Evolutionary conservation across 2,888 invertebrate genomes (phyloP), one percentile per base, ranked within the genome.

Genomic region (Drosophila helvetica): DNA sequence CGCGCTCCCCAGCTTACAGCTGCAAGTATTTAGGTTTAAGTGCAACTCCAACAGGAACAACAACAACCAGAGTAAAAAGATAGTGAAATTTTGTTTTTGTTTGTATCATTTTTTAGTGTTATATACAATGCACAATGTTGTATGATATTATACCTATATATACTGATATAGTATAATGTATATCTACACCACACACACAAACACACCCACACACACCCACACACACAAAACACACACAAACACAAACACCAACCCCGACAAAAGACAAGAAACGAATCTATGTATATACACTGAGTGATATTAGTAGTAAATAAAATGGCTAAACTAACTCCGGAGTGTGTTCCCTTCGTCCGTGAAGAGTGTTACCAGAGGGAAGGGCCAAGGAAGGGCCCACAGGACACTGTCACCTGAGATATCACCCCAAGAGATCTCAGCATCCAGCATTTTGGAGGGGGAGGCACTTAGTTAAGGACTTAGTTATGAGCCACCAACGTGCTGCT

Each of bases 281-380:
- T 87, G 82, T 82, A 85, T 87, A 86, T 85, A 87, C 85, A 86
- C 86, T 86, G 86, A 86, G 86, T 86, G 86, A 86, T 86, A 86
- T 86, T 86, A 86, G 88, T 84, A 84, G 80, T 88, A 87, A 88
- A 84, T 84, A 84, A 86, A 87, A 83, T 77, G 79, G 81, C 81
- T 77, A 86, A 83, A 85, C 78, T 79, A 78, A 86, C 66, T 50
- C 9, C 78, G 50, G 15, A 90, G 68, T 12, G 80, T 77, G 60
- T 38, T 38, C 38, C 15, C 1, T 30, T 38, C 6, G 15, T 7
- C n/a, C 8, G 43, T 19, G 17, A 52, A 47, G 38, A n/a, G 38
- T n/a, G 15, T 33, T 33, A 12, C 33, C 12, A 33, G 27, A n/a
- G 9, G 27, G 27, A 27, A 6, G 22, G 22, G 0, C 22, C 22